phyloP scores from a whole-genome alignment of 2,888 invertebrate species.

The Cecidostiba fungosa region DNA sequence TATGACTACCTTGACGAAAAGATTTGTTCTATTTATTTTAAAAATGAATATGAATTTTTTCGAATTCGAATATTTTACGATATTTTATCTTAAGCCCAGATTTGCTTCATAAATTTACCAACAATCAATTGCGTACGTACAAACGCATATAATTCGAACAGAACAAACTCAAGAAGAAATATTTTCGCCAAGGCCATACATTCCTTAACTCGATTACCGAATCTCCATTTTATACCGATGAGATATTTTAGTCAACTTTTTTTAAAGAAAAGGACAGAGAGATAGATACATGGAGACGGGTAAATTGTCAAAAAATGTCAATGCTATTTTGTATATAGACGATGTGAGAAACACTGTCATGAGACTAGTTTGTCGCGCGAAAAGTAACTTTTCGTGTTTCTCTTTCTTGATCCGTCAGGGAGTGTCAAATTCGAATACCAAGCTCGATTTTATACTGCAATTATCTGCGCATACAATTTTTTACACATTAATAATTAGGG shows the following conservation, averaged over 20 bases:
- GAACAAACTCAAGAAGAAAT: background rate
- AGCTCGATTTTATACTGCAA: constrained; percentile 40
- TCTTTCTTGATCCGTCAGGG: constrained; percentile 3
- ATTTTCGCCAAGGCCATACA: constrained; percentile 29
- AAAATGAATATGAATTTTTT: background rate
- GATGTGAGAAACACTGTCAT: constrained; percentile 50
- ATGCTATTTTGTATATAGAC: constrained; percentile 40
- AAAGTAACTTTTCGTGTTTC: constrained; percentile 33
- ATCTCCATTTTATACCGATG: constrained; percentile 44
- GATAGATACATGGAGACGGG: background rate
- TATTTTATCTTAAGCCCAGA: background rate
- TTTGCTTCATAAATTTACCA: background rate
- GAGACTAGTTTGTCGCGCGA: constrained; percentile 22
- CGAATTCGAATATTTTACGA: background rate
- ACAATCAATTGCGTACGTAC: background rate
- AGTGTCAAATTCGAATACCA: constrained; percentile 35
- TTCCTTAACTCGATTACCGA: constrained; percentile 46
- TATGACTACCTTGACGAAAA: constrained; percentile 26
- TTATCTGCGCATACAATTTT: constrained; percentile 6
- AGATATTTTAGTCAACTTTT: constrained; percentile 38
- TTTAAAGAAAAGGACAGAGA: constrained; percentile 8
- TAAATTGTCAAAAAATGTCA: constrained; percentile 27
- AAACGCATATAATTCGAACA: background rate
- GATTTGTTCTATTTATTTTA: constrained; percentile 6
- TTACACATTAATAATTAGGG: constrained; percentile 20